phyloP scores from a whole-genome alignment of 2,113 vertebrate genomes.

The Austrofundulus limnaeus region DNA sequence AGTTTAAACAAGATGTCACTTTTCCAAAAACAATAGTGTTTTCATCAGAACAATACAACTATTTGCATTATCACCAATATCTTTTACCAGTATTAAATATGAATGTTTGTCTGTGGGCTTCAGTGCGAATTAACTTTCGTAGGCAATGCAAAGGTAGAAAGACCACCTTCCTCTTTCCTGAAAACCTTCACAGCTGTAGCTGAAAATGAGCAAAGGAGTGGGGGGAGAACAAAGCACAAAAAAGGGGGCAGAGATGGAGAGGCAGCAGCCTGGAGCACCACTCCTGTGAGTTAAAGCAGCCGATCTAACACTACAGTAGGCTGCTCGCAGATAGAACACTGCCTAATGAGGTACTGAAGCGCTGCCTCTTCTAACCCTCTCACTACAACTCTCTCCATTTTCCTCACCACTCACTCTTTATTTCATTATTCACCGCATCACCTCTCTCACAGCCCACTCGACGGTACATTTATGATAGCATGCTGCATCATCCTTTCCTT shows the following conservation, averaged over 20 bases:
- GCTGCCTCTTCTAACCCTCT: conserved; percentile 53
- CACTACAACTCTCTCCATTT: conserved; percentile 34
- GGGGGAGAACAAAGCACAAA: conserved; percentile 50
- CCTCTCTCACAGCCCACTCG: conserved; percentile 59
- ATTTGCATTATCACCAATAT: background rate
- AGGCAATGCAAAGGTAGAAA: conserved; percentile 23
- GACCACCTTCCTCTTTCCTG: conserved; percentile 37
- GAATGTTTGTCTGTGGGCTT: background rate
- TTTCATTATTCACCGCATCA: conserved; percentile 45
- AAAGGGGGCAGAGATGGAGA: conserved; percentile 23
- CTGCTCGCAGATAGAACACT: conserved; percentile 48
- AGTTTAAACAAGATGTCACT: background rate
- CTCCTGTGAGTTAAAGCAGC: conserved; percentile 52
- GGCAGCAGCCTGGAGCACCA: conserved; percentile 45
- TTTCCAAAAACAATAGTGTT: background rate
- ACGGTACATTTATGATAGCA: conserved; percentile 42
- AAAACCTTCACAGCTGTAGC: conserved; percentile 35
- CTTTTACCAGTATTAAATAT: background rate
- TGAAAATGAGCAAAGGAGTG: conserved; percentile 32
- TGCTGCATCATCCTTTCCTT: conserved; percentile 29
- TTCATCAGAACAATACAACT: background rate
- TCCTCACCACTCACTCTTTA: conserved; percentile 49
- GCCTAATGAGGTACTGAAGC: conserved; percentile 64
- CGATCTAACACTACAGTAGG: conserved; percentile 43
- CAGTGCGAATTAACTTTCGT: conserved; percentile 10